Evolutionary conservation across 2,888 invertebrate genomes (phyloP).

Genomic region (Erebia palarica): DNA sequence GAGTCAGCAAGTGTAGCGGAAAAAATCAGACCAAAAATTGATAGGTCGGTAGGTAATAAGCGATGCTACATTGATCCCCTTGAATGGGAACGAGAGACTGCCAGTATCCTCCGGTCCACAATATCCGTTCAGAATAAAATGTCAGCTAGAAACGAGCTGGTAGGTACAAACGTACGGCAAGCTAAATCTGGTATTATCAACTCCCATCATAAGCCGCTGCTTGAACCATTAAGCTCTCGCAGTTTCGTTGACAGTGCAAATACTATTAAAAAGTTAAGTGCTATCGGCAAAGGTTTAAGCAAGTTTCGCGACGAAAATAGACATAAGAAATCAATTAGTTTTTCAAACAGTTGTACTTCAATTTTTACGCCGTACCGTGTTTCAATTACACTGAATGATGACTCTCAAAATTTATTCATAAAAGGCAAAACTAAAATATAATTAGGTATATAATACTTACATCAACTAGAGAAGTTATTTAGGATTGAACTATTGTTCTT

Average conservation of each 20-base stretch:
- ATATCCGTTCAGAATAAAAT: conserved; percentile 75
- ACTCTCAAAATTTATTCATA: conserved; percentile 42
- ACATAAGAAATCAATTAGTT: conserved; percentile 57
- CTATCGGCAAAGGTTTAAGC: conserved; percentile 72
- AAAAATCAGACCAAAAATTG: conserved; percentile 59
- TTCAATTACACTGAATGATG: conserved; percentile 63
- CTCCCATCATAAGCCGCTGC: conserved; percentile 51
- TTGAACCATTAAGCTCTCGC: conserved; percentile 56
- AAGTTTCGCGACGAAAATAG: conserved; percentile 66
- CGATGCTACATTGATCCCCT: conserved; percentile 79
- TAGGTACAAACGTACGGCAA: conserved; percentile 54
- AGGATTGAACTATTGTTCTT: neutral
- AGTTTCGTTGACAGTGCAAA: conserved; percentile 58
- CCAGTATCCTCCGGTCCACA: conserved; percentile 77
- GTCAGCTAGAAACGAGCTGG: conserved; percentile 54
- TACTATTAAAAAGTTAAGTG: conserved; percentile 71
- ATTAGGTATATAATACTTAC: too few relatives aligned
- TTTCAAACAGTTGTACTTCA: conserved; percentile 72
- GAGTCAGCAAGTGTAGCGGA: conserved; percentile 71
- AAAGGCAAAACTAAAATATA: conserved; percentile 26
- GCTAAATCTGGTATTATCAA: conserved; percentile 62
- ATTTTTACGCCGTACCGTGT: conserved; percentile 71
- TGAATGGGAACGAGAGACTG: conserved; percentile 81
- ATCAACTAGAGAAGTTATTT: neutral
- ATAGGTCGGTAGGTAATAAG: conserved; percentile 79